Conservation (phyloP, 2,888 invertebrate genomes). For the Lithophane ornitopus region DNA sequence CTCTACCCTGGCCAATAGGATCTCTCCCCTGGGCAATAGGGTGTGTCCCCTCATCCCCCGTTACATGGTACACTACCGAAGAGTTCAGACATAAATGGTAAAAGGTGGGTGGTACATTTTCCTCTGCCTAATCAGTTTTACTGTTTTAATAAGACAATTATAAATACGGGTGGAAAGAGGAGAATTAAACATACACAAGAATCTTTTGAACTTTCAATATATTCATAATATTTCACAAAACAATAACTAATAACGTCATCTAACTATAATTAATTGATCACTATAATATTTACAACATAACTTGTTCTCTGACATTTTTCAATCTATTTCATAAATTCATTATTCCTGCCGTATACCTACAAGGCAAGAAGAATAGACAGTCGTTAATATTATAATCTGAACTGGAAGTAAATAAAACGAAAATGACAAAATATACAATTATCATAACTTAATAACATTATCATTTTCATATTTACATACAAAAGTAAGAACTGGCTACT, state of each 20-base stretch:
- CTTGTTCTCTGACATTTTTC: slow-evolving; percentile 48
- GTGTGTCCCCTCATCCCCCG: neutral
- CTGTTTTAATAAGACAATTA: neutral
- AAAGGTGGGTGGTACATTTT: neutral
- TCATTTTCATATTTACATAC: slow-evolving; percentile 73
- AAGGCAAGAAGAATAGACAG: slow-evolving; percentile 56
- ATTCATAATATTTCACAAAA: slow-evolving; percentile 89
- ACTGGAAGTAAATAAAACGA: slow-evolving; percentile 55
- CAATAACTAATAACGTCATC: slow-evolving; percentile 86
- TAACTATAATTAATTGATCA: slow-evolving; percentile 79
- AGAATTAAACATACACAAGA: slow-evolving; percentile 69
- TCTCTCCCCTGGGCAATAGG: neutral
- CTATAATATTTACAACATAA: slow-evolving; percentile 85
- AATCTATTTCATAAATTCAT: slow-evolving; percentile 53
- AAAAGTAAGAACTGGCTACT: slow-evolving; percentile 61
- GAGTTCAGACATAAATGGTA: neutral
- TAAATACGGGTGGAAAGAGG: neutral
- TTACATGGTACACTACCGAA: neutral
- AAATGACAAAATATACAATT: slow-evolving; percentile 80
- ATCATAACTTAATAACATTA: slow-evolving; percentile 66
- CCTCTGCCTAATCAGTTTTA: neutral
- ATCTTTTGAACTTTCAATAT: slow-evolving; percentile 88
- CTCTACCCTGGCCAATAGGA: too few relatives aligned
- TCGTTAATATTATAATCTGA: slow-evolving; percentile 56
- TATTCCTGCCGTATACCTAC: slow-evolving; percentile 45